A percentile compares a stretch with the other conserved stretches of the same genome.
These are phyloP conservation scores for Psammodynastes pulverulentus DNA, from an alignment of 2,113 vertebrate genomes.

Conservation along the genomic window DNA sequence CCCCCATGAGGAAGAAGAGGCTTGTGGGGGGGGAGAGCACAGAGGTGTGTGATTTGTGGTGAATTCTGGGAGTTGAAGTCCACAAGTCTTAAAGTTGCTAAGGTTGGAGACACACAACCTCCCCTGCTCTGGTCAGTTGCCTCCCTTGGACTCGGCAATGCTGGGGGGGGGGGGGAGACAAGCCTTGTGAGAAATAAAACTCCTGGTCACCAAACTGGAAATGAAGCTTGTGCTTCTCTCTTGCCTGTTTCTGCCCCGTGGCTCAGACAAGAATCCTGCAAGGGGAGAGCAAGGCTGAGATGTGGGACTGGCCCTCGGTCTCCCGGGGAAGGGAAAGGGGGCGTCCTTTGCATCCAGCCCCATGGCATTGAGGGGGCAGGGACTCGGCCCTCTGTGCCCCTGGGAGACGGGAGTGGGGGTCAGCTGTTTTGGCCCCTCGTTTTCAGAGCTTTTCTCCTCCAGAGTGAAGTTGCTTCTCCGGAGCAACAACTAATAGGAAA, in stretches of 20 bases:
- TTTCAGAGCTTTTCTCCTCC: not conserved
- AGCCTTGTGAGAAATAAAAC: not conserved
- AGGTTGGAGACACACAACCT: too few relatives aligned
- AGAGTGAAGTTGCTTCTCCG: not conserved
- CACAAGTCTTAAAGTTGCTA: too few relatives aligned
- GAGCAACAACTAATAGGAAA: not conserved
- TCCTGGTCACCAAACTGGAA: not conserved
- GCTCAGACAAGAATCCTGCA: not conserved
- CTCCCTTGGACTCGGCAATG: not conserved
- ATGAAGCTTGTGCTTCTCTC: not conserved
- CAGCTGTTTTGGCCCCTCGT: not conserved
- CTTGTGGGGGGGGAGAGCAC: too few relatives aligned
- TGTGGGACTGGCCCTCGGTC: not conserved
- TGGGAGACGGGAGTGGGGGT: not conserved
- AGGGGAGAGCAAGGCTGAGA: not conserved
- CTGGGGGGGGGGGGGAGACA: not conserved
- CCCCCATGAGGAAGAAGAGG: not conserved
- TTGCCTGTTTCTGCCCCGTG: fast-evolving
- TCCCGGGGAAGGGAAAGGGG: not conserved
- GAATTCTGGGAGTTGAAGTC: too few relatives aligned
- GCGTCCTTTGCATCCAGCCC: not conserved
- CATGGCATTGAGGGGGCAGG: not conserved
- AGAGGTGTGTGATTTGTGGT: too few relatives aligned
- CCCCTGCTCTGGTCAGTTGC: not conserved
- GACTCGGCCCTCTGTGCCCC: not conserved